These are phyloP conservation scores for Conistra vaccinii DNA, from an alignment of 2,888 invertebrate species.

Conservation along the genomic window DNA sequence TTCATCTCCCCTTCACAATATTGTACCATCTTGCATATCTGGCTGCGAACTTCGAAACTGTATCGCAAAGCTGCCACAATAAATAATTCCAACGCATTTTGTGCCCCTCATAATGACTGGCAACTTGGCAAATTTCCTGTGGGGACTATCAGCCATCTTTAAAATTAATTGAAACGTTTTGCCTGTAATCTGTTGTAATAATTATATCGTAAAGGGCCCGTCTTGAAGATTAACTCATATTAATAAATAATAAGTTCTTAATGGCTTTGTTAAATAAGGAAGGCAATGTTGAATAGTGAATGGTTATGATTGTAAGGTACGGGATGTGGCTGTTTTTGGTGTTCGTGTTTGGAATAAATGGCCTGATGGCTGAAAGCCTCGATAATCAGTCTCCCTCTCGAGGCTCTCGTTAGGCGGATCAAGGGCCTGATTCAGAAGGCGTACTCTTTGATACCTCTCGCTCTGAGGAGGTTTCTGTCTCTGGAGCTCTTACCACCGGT, in stretches of 20 bases:
- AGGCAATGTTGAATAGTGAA: conserved; percentile 47
- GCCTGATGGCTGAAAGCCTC: background rate
- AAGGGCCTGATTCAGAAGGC: background rate
- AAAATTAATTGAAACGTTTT: conserved; percentile 78
- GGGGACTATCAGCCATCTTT: conserved; percentile 75
- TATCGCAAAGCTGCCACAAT: conserved; percentile 52
- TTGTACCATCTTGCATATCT: conserved; percentile 27
- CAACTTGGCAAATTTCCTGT: conserved; percentile 74
- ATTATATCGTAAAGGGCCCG: conserved; percentile 68
- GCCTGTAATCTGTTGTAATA: conserved; percentile 71
- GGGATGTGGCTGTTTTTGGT: background rate
- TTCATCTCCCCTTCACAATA: conserved; percentile 4
- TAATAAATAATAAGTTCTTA: conserved; percentile 69
- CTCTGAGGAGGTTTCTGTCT: background rate
- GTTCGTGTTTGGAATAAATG: conserved; percentile 7
- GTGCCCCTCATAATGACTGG: conserved; percentile 72
- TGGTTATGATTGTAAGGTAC: conserved; percentile 24
- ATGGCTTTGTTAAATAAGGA: conserved; percentile 61
- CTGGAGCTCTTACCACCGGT: background rate
- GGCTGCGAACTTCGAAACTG: conserved; percentile 35
- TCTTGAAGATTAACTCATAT: conserved; percentile 69
- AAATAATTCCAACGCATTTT: conserved; percentile 70
- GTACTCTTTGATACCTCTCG: no score
- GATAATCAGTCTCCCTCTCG: background rate
- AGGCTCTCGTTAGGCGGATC: background rate